phyloP scores from a whole-genome alignment of 1,140 invertebrate genomes.

The Harpegnathos saltator region DNA sequence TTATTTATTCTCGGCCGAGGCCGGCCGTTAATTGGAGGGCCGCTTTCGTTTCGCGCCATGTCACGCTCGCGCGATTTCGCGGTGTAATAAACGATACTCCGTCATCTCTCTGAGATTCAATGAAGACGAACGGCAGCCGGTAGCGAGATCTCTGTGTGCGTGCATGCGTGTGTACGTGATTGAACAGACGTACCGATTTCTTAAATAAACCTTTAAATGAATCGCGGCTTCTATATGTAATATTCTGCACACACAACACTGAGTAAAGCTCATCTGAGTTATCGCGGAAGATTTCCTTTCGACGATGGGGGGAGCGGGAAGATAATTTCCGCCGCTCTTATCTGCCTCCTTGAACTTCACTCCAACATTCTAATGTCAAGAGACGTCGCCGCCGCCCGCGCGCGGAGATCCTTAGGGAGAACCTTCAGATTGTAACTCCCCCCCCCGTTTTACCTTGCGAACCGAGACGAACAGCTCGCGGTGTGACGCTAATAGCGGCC shows the following conservation, averaged over 20 bases:
- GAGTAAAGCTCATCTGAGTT: no score
- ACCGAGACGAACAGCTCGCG: no score
- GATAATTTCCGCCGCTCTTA: no score
- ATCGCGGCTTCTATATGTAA: background rate
- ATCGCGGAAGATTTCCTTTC: no score
- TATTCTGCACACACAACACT: no score
- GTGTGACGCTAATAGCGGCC: background rate
- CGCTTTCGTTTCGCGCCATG: conserved; percentile 14
- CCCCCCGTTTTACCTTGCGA: no score
- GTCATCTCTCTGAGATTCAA: conserved; percentile 25
- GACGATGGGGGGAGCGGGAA: no score
- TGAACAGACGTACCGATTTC: background rate
- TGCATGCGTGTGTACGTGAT: background rate
- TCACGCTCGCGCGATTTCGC: conserved; percentile 22
- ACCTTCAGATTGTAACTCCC: no score
- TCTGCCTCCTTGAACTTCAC: no score
- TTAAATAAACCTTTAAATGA: background rate
- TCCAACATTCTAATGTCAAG: no score
- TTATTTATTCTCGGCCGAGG: conserved; percentile 45
- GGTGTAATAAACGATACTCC: background rate
- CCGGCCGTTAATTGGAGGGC: conserved; percentile 32
- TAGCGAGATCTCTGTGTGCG: background rate
- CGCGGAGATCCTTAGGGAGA: no score
- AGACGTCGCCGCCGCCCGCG: no score
- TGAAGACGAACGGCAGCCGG: background rate